Percentiles rank a stretch among this genome's conserved stretches.
Evolutionary conservation across 1,140 invertebrate species (phyloP).

Genomic region (Bombus breviceps): DNA sequence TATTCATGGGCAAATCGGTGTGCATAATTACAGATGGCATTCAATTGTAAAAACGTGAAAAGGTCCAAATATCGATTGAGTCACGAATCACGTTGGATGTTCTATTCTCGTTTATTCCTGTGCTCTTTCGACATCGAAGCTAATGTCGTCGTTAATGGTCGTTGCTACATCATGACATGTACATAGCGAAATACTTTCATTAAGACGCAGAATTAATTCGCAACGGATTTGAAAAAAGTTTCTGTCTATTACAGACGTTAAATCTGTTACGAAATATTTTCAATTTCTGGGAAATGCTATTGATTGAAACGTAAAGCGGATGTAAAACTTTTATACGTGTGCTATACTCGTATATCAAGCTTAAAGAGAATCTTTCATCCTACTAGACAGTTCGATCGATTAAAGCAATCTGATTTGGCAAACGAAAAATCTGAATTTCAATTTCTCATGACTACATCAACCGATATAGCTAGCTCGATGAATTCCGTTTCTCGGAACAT

Average conservation of each 20-base stretch:
- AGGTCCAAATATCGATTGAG: slow-evolving; percentile 41
- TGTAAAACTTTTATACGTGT: background rate
- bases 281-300: no score
- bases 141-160: background rate
- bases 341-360: background rate
- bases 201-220: background rate
- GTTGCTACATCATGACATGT: background rate
- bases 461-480: background rate
- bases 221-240: background rate
- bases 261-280: no score
- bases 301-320: no score
- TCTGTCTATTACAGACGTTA: background rate
- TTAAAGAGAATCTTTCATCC: no score
- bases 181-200: background rate
- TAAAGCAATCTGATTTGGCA: background rate
- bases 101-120: background rate
- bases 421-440: background rate
- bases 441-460: background rate
- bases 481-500: background rate
- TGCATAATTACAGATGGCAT: slow-evolving; percentile 36
- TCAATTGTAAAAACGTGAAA: slow-evolving; percentile 30
- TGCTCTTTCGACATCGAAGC: slow-evolving; percentile 30
- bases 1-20: background rate
- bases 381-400: background rate
- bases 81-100: slow-evolving; percentile 45